A percentile compares a stretch with the other conserved stretches of the same genome.
Conservation (phyloP, 2,888 invertebrate species). For the Synergus gifuensis region DNA sequence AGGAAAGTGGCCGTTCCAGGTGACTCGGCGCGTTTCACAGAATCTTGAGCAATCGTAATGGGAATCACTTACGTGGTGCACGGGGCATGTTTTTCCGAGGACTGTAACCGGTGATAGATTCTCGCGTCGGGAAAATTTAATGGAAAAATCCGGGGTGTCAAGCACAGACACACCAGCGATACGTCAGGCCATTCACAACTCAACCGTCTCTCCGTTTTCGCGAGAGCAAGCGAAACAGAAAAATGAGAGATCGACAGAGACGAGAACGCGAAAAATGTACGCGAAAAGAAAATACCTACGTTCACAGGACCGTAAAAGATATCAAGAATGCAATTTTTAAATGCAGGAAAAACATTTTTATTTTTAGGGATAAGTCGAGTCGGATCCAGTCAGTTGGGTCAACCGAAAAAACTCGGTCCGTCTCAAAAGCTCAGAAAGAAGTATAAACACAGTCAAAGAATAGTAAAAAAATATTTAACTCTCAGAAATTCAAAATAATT, state of each 20-base stretch:
- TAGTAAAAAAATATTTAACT: too few relatives aligned
- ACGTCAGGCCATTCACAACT: conserved; percentile 74
- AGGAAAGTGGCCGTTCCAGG: conserved; percentile 35
- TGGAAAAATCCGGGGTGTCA: conserved; percentile 77
- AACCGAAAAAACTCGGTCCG: neutral
- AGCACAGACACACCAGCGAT: conserved; percentile 74
- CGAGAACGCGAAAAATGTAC: neutral
- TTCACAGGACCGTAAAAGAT: neutral
- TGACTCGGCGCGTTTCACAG: conserved; percentile 56
- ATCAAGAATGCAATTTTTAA: neutral
- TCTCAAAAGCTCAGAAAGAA: neutral
- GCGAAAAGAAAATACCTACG: conserved; percentile 3
- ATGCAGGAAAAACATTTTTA: neutral
- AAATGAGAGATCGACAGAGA: conserved; percentile 48
- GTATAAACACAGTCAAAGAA: too few relatives aligned
- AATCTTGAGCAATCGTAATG: conserved; percentile 68
- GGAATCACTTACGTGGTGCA: conserved; percentile 66
- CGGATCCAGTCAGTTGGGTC: neutral
- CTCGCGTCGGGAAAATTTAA: conserved; percentile 75
- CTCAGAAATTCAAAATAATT: too few relatives aligned
- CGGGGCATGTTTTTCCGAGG: conserved; percentile 63
- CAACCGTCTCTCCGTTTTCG: conserved; percentile 63
- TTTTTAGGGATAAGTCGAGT: neutral
- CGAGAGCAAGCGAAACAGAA: conserved; percentile 52
- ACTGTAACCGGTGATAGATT: conserved; percentile 76